Base-by-base conservation (phyloP, 2,888 invertebrate species). In the Standfussiana lucernea region DNA sequence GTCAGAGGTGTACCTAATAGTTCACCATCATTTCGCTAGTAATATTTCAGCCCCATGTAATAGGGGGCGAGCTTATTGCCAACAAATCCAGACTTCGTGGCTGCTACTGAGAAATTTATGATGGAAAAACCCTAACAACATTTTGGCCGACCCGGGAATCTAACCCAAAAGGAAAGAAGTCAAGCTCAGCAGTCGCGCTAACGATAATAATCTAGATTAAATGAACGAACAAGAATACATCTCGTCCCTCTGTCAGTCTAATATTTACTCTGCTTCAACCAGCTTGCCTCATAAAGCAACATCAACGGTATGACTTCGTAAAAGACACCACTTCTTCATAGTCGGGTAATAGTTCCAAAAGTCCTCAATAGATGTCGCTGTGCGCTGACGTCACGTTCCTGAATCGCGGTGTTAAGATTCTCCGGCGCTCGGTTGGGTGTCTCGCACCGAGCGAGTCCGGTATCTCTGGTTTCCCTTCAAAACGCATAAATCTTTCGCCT, bases 401-500 rank as follows among this genome's bases (percentile, higher is more conserved):
- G 21, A 37, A 71, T 56, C 45, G 80, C 80, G 79, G 35, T 78
- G 67, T 77, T 78, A 77, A 77, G 61, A 67, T 78, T 62, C 42
- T 62, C 67, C 40, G 15, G 1, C 65, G 80, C 61, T 79, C 15
- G 65, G 72, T 80, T 84, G 59, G 80, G 84, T 79, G 3, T 7
- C 15, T 15, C 4, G 24, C 0, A 8, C 0, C 6, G 0, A 11
- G 0, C 5, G 5, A 40, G 1, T 42, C 10, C 1, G 1, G 1
- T 72, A 80, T 82, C 97, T 97, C 97, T 97, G 97, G 97, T 96
- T 97, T 97, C 97, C 97, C 97, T 97, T 97, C 97, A 97, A 94
- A 93, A 97, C 97, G 97, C 93, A 97, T 97, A 98, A 97, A 98
- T 97, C 97, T 97, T 98, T 98, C 97, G 97, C 97, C 97, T 97